phyloP scores from a whole-genome alignment of 2,113 vertebrate species.

The Leucopsar rothschildi region DNA sequence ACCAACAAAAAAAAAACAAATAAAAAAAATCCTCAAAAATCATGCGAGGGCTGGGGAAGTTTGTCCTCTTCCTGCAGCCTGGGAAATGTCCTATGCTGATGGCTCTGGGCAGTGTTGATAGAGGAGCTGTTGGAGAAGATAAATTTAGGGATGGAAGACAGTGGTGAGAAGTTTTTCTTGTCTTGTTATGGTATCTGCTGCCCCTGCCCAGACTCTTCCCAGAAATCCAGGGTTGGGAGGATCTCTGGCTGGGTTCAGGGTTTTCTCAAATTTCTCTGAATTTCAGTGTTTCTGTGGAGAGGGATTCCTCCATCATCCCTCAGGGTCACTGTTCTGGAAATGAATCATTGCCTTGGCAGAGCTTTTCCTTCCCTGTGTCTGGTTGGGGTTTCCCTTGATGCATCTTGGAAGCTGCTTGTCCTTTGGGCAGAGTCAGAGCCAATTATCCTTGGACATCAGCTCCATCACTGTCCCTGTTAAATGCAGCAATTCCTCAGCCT shows the following conservation, averaged over 20 bases:
- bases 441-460: background rate
- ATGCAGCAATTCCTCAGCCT: background rate
- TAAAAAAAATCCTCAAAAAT: accelerated
- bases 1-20: background rate
- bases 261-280: background rate
- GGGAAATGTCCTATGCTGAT: background rate
- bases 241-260: background rate
- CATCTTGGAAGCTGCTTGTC: background rate
- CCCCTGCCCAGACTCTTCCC: background rate
- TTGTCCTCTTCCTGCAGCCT: background rate
- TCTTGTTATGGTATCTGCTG: background rate
- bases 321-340: background rate
- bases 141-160: background rate
- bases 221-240: background rate
- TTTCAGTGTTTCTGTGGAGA: accelerated
- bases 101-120: background rate
- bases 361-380: background rate
- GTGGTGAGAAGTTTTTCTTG: background rate
- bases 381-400: background rate
- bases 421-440: background rate
- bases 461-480: background rate
- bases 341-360: background rate
- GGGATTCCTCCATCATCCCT: background rate
- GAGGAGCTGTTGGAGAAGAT: background rate
- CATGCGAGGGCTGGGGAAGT: background rate